Evolutionary conservation across 2,797 vertebrate species (phyloP), one percentile per base, ranked within the genome.

Genomic region (Sebastes cheni): DNA sequence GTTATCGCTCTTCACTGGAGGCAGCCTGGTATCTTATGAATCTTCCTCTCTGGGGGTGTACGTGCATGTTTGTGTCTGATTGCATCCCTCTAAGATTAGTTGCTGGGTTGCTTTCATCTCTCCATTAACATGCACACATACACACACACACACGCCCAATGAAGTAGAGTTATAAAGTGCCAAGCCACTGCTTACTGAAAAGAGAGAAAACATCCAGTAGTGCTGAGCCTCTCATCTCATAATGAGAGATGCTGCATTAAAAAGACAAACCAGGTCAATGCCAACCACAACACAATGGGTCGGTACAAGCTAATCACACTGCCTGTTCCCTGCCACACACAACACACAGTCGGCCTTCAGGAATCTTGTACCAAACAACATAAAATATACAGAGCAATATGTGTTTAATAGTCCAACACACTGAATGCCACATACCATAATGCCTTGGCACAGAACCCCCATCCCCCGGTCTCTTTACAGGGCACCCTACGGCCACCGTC

Each of bases 381-480:
- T 34, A 68, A 71, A 79, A 36, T 52, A 61, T 29, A 66, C 29
- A 25, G 25, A 36, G 52, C 18, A 68, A 54, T 73, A 56, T 72
- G 61, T 54, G 71, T 77, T 90, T 87, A 76, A 86, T 73, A 86
- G 64, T 29, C 25, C 14, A 55, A 64, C 58, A 22, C 22, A 22
- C 42, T 52, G 25, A 36, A 67, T 64, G n/a, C 67, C 58, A 68
- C 75, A 80, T 77, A 67, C 54, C 68, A 77, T 72, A 69, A 84
- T 67, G 29, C 61, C 58, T 25, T 82, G 84, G 84, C 80, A 78
- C 71, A 78, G n/a, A 72, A 1, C 69, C 52, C 61, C 54, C 18
- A 8, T 78, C 81, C 82, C 86, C 50, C 1, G 25, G 71, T 83
- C 83, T 85, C 86, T 91, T 91, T 89, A 91, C 69, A 50, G 66